Evolutionary conservation across 2,113 vertebrate species (phyloP).

Genomic region (Oxygymnocypris stewartii): DNA sequence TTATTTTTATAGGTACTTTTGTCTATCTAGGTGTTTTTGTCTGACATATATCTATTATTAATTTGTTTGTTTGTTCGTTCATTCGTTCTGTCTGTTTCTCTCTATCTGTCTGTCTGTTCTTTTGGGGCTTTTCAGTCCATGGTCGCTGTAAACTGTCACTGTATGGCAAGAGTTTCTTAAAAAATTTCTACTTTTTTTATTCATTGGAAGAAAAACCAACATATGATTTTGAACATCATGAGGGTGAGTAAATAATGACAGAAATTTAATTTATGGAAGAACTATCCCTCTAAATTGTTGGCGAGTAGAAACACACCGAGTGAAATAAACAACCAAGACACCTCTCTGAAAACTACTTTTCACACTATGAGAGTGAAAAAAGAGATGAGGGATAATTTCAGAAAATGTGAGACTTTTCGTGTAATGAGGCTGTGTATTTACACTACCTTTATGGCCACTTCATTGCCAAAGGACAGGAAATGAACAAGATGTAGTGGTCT

Average conservation of each 20-base stretch:
- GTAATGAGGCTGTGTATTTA: constrained; percentile 32
- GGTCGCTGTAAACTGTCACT: not conserved
- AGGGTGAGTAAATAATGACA: constrained; percentile 11
- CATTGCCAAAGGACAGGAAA: constrained; percentile 32
- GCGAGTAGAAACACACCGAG: not conserved
- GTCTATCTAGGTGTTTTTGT: no score
- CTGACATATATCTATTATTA: no score
- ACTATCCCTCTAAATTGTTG: not conserved
- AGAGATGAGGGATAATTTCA: constrained; percentile 12
- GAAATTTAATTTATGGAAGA: constrained; percentile 3
- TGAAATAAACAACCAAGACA: constrained; percentile 8
- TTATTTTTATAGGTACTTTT: no score
- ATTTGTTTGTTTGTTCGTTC: no score
- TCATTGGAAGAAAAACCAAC: not conserved
- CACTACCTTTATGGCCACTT: constrained; percentile 24
- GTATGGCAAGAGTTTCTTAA: not conserved
- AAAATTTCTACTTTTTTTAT: not conserved
- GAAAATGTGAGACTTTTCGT: constrained; percentile 28
- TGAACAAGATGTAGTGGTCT: constrained; percentile 32
- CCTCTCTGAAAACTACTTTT: constrained; percentile 2
- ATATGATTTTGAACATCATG: not conserved
- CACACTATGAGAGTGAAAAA: not conserved
- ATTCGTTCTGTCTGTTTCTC: no score
- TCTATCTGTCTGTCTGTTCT: no score
- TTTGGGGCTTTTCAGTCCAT: not conserved